Conservation (phyloP, 1,140 invertebrate species). For the Hormaphis cornu region DNA sequence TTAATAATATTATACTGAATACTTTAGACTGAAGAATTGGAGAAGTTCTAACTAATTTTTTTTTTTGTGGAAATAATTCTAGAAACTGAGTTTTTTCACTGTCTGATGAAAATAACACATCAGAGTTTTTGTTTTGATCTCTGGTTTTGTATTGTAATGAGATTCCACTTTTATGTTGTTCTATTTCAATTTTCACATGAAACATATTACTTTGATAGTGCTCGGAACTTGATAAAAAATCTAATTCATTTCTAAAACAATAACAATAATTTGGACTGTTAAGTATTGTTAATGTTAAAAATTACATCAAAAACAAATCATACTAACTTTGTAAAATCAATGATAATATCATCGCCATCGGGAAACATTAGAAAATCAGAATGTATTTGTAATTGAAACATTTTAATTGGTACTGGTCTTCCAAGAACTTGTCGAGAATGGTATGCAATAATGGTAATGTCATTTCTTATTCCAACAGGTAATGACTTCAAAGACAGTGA, state of each 20-base stretch:
- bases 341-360: conserved; percentile 48
- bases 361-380: conserved; percentile 62
- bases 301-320: not conserved
- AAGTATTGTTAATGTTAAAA: not conserved
- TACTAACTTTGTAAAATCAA: conserved; percentile 62
- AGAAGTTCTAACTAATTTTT: not conserved
- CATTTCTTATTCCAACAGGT: conserved; percentile 63
- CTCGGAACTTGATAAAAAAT: conserved; percentile 68
- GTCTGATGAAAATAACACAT: not conserved
- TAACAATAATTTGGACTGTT: not conserved
- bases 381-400: conserved; percentile 78
- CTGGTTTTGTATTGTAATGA: conserved; percentile 11
- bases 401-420: conserved; percentile 74
- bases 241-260: conserved; percentile 57
- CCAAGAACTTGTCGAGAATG: conserved; percentile 81
- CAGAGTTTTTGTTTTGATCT: not conserved
- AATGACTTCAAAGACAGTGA: conserved; percentile 38
- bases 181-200: conserved; percentile 38
- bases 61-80: conserved; percentile 1
- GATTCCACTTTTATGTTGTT: conserved; percentile 27
- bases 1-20: not conserved
- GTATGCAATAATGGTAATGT: conserved; percentile 69
- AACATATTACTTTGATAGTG: conserved; percentile 68
- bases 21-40: not conserved
- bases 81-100: conserved; percentile 13